Percentiles rank a stretch among this genome's conserved stretches.
phyloP scores from a whole-genome alignment of 2,113 vertebrate genomes.

The Telmatochromis brachygnathus region DNA sequence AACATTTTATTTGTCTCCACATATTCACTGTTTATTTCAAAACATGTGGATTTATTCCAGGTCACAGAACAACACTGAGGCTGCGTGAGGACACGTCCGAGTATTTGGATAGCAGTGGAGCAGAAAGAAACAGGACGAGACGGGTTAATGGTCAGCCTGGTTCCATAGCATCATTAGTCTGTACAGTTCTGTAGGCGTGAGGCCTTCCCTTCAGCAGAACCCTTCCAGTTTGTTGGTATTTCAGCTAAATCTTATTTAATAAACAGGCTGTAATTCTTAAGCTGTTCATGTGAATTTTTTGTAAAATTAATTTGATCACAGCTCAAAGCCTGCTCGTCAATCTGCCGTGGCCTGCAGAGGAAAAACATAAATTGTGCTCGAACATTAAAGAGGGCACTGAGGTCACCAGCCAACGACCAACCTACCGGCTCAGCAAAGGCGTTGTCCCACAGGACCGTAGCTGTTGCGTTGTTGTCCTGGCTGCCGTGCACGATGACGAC shows the following conservation, averaged over 20 bases:
- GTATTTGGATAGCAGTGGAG: not conserved
- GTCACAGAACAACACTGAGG: not conserved
- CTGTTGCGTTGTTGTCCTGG: slow-evolving; percentile 94
- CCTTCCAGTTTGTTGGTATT: not conserved
- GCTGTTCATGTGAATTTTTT: not conserved
- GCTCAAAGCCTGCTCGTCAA: not conserved
- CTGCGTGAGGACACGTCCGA: not conserved
- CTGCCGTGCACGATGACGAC: slow-evolving; percentile 95
- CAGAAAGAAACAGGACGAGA: not conserved
- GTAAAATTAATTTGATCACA: not conserved
- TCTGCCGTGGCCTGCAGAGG: not conserved
- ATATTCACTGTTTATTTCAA: not conserved
- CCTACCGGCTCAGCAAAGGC: slow-evolving; percentile 90
- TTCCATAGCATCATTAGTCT: not conserved
- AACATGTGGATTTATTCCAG: not conserved
- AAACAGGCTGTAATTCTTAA: not conserved
- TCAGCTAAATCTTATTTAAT: not conserved
- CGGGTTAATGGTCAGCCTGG: not conserved
- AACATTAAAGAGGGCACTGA: not conserved
- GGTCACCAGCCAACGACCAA: not conserved
- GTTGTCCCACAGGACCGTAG: slow-evolving; percentile 93
- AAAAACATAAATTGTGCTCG: not conserved
- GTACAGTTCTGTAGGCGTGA: not conserved
- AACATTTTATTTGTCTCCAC: not conserved
- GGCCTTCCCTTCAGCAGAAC: not conserved